A percentile compares a stretch with the other conserved stretches of the same genome.
Conservation (phyloP, 2,888 invertebrate species). For the Labia minor region DNA sequence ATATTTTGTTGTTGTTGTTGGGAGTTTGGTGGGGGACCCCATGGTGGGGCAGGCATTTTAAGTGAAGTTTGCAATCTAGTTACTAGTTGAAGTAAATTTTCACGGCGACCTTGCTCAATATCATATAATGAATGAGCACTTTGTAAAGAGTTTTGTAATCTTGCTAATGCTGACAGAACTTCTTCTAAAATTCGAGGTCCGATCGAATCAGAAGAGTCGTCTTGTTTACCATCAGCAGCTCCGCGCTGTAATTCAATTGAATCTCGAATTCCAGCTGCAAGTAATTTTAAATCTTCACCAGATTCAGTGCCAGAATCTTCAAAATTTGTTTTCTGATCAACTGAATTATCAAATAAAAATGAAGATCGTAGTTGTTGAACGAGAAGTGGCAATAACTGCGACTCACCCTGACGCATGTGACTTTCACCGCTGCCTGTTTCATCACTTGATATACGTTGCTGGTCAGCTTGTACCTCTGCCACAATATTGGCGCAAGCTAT, state of each 20-base stretch:
- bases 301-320: conserved; percentile 58
- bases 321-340: conserved; percentile 29
- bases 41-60: conserved; percentile 32
- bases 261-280: conserved; percentile 41
- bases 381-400: conserved; percentile 48
- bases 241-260: conserved; percentile 42
- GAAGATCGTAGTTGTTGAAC: conserved; percentile 38
- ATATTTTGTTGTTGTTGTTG: neutral
- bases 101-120: conserved; percentile 40
- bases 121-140: conserved; percentile 16
- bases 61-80: conserved; percentile 53
- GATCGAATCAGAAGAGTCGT: conserved; percentile 34
- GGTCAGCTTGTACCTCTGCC: conserved; percentile 37
- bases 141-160: conserved; percentile 45
- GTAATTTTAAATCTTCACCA: conserved; percentile 53
- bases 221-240: conserved; percentile 36
- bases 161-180: conserved; percentile 62
- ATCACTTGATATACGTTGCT: conserved; percentile 39
- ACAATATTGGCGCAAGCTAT: conserved; percentile 43
- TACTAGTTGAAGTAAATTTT: conserved; percentile 56
- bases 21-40: conserved; percentile 31
- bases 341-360: conserved; percentile 31
- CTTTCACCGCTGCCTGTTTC: conserved; percentile 34
- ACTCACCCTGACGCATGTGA: conserved; percentile 56
- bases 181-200: conserved; percentile 56